Base-by-base conservation (phyloP, 2,113 vertebrate genomes). In the Zosterops lateralis region DNA sequence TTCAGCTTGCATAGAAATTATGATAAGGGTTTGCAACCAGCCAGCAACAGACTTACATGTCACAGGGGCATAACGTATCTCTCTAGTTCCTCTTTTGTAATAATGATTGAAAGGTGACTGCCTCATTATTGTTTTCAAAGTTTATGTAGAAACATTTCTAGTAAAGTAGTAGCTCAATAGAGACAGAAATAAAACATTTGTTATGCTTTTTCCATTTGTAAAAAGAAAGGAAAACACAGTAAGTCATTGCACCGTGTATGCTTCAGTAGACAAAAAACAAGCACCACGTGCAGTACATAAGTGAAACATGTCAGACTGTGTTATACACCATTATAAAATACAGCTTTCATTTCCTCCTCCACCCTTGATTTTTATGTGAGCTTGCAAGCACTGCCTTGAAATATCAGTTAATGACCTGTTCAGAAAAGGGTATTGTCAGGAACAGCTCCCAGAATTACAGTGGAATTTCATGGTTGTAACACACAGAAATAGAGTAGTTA, bases 31-130 rank as follows among this genome's bases (percentile, higher is more conserved):
- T 47, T 45, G 17, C 44, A 71, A 32, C 7, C n/a, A 84, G 32
- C 3, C 42, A 42, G 61, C 34, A 44, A 28, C 7, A 75, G 65
- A 21, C 9, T 31, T 28, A 1, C 0, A 4, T 28, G 6, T 53
- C n/a, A 42, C 32, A 26, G 0, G 0, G 4, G 22, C 29, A 36
- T 8, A 17, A 32, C 0, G 0, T 28, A 11, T 34, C 17, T 15
- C 48, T 86, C 58, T n/a, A 17, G n/a, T 24, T 80, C 22, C 17
- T 85, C 20, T 66, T 62, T 10, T 3, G 1, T 20, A 36, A 25
- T 10, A 22, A 54, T 53, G n/a, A 71, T 4, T 61, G 17, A 58
- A 42, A 74, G 24, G 42, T 36, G 36, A 82, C 61, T 44, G 8
- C 31, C 20, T 75, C 38, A 24, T 20, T 29, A 20, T 3, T 53